Percentiles rank a stretch among this genome's conserved stretches.
Evolutionary conservation across 2,797 vertebrate genomes (phyloP).

Genomic region (Allobates femoralis): DNA sequence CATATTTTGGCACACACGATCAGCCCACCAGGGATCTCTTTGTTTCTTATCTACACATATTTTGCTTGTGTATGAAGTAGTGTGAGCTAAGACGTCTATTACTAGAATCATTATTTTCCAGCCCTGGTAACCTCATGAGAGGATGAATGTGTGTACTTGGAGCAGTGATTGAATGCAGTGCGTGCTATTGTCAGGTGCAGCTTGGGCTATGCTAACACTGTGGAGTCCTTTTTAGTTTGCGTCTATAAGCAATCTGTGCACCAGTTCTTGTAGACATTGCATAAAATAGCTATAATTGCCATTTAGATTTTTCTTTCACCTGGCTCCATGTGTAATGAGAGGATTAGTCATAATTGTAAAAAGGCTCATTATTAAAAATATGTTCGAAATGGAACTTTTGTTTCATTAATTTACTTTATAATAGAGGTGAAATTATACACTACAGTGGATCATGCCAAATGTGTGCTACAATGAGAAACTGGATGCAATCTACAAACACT

Average conservation of each 20-base stretch:
- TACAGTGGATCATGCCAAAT: neutral
- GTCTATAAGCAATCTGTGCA: conserved; percentile 33
- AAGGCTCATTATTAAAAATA: conserved; percentile 21
- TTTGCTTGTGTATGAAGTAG: conserved; percentile 6
- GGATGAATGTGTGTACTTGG: conserved; percentile 28
- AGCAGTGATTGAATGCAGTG: conserved; percentile 26
- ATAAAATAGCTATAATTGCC: conserved; percentile 38
- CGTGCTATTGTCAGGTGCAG: conserved; percentile 19
- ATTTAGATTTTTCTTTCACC: neutral
- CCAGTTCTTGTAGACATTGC: neutral
- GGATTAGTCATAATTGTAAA: conserved; percentile 22
- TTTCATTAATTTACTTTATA: conserved; percentile 32
- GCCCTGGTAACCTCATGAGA: conserved; percentile 25
- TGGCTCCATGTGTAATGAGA: conserved; percentile 19
- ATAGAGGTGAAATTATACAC: conserved; percentile 25
- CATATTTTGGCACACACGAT: neutral
- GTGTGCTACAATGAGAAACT: neutral
- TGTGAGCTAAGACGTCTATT: conserved; percentile 28
- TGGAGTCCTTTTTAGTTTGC: conserved; percentile 25
- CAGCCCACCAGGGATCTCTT: neutral
- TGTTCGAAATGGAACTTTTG: conserved; percentile 22
- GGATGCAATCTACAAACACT: neutral
- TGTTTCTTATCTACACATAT: conserved; percentile 31
- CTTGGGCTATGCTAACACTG: conserved; percentile 24
- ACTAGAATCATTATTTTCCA: conserved; percentile 29